These are phyloP conservation scores for Eristalis tenax DNA, from an alignment of 2,888 invertebrate species.

Conservation along the genomic window DNA sequence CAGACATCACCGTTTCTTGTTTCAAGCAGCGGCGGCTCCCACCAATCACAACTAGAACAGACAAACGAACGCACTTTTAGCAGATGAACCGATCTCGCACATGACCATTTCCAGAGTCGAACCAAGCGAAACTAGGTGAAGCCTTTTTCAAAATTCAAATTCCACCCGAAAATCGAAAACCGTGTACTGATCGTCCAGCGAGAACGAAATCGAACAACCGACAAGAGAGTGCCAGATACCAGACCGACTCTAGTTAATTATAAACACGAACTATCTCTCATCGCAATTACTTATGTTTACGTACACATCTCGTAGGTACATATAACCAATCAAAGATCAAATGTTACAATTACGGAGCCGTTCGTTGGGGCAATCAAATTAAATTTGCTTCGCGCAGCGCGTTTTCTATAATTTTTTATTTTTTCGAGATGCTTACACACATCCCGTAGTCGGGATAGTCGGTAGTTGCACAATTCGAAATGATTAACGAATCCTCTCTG, in stretches of 20 bases:
- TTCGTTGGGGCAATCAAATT: slow-evolving; percentile 33
- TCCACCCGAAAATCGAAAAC: slow-evolving; percentile 1
- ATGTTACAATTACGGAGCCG: slow-evolving; percentile 35
- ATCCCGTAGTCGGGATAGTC: slow-evolving; percentile 3
- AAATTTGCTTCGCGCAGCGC: slow-evolving; percentile 29
- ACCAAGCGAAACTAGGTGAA: slow-evolving; percentile 51
- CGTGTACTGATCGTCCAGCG: neutral
- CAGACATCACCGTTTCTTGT: slow-evolving; percentile 1
- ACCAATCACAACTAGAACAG: neutral
- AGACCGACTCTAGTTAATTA: neutral
- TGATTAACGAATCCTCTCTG: slow-evolving; percentile 4
- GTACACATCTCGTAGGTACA: slow-evolving; percentile 15
- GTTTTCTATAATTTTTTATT: neutral
- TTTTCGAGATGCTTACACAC: neutral
- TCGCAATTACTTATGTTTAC: slow-evolving; percentile 11
- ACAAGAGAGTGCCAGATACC: neutral
- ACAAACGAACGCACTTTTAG: slow-evolving; percentile 1
- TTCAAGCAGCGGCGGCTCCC: neutral
- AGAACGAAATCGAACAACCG: neutral
- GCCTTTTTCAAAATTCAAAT: slow-evolving; percentile 23
- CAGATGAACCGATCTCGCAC: neutral
- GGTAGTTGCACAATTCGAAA: slow-evolving; percentile 43
- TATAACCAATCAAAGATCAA: slow-evolving; percentile 61
- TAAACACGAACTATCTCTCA: slow-evolving; percentile 39
- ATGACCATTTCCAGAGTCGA: slow-evolving; percentile 28